Conservation (phyloP, 2,113 vertebrate species). For the Mionectes macconnelli region DNA sequence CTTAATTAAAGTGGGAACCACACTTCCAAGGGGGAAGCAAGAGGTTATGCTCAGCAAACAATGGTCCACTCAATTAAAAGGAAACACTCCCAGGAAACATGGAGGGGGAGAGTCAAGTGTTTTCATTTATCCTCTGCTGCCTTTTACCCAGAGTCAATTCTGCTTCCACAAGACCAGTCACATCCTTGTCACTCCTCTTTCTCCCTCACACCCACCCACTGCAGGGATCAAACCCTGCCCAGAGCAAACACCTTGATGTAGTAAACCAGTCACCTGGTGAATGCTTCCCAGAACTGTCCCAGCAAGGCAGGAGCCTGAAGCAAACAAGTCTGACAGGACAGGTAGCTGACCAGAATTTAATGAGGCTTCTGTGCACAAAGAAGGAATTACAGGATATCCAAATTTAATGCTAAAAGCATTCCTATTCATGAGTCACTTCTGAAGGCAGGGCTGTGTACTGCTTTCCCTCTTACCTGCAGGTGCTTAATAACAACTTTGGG, state of each 20-base stretch:
- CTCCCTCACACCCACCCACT: not conserved
- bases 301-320: not conserved
- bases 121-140: not conserved
- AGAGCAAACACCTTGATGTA: not conserved
- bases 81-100: not conserved
- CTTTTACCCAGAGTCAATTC: not conserved
- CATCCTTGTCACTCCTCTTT: not conserved
- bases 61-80: not conserved
- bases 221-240: not conserved
- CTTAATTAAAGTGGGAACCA: conserved; percentile 31
- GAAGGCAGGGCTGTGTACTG: not conserved
- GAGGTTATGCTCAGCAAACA: conserved; percentile 42
- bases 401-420: not conserved
- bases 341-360: not conserved
- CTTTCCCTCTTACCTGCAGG: not conserved
- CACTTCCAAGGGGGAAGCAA: not conserved
- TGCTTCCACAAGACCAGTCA: not conserved
- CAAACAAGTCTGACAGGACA: not conserved
- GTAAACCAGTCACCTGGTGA: not conserved
- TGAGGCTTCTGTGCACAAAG: not conserved
- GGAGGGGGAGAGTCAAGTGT: conserved; percentile 4
- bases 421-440: not conserved
- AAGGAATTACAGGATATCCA: not conserved
- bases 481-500: not conserved
- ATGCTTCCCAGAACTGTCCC: not conserved